Conservation (phyloP, 2,888 invertebrate species). For the Oxyteleia sp. region DNA sequence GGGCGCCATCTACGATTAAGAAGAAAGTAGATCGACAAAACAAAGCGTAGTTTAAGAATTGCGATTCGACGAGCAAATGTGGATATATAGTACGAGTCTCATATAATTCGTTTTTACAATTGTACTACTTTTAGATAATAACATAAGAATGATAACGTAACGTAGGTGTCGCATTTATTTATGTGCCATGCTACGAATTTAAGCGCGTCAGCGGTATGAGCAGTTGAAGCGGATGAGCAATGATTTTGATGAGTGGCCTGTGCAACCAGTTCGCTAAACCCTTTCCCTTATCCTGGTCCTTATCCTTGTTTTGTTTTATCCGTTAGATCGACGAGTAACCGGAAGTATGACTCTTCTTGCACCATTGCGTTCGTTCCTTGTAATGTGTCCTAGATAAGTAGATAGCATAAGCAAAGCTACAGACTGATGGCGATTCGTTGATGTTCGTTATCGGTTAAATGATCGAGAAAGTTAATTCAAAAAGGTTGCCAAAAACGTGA, state of each 20-base stretch:
- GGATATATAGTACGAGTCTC: slow-evolving; percentile 79
- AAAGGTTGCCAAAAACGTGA: slow-evolving; percentile 33
- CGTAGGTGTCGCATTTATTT: slow-evolving; percentile 84
- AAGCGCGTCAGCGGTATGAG: slow-evolving; percentile 73
- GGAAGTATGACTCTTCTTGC: neutral
- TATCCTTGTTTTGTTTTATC: slow-evolving; percentile 17
- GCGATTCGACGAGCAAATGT: slow-evolving; percentile 64
- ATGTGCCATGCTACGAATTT: slow-evolving; percentile 79
- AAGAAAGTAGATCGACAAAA: slow-evolving; percentile 30
- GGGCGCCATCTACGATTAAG: slow-evolving; percentile 34
- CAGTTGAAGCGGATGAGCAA: slow-evolving; percentile 54
- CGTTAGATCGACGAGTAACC: neutral
- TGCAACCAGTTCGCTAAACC: slow-evolving; percentile 38
- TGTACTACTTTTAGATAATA: slow-evolving; percentile 85
- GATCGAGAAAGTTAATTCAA: neutral
- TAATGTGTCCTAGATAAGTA: slow-evolving; percentile 34
- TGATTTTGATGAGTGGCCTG: slow-evolving; percentile 55
- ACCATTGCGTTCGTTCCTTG: slow-evolving; percentile 8
- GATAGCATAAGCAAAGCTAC: slow-evolving; percentile 29
- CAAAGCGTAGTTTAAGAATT: slow-evolving; percentile 63
- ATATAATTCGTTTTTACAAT: slow-evolving; percentile 85
- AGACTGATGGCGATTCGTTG: slow-evolving; percentile 34
- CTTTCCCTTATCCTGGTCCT: slow-evolving; percentile 1
- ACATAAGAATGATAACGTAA: slow-evolving; percentile 77
- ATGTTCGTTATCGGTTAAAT: slow-evolving; percentile 34